Evolutionary conservation across 2,888 invertebrate species (phyloP), one percentile per base, ranked within the genome.

Genomic region (Torymus texanus): DNA sequence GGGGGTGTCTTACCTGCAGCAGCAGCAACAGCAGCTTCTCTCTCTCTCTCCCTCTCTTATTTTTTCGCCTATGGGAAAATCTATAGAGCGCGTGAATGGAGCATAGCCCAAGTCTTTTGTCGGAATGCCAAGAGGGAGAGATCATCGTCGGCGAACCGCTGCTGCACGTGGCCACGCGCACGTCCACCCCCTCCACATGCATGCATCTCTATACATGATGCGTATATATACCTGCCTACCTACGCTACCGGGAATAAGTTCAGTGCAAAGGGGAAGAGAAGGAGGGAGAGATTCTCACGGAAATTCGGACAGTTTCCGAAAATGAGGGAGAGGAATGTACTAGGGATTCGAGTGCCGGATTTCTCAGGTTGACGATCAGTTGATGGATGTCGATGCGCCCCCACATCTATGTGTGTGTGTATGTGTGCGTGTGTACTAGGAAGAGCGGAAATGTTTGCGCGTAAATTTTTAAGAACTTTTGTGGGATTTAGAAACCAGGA

Each of bases 61-160:
- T 79, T 83, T 76, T 67, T 82, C 83, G 84, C 85, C 85, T 86
- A 87, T 87, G 87, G 86, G 88, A 88, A 88, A 87, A 88, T 86
- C 85, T 58, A 74, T 55, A 11, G 16, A 21, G n/a, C 86, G 85
- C 86, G 83, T 77, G 73, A 77, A 71, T 71, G 77, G 61, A 67
- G 83, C 84, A 83, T 85, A 87, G 86, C 86, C 86, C 84, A 85
- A 85, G 87, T 51, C 89, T 87, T 89, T 90, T 90, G 90, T 89
- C 85, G 85, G 16, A 13, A 14, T 16, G 21, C 16, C 29, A 61
- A 51, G 56, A 18, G 11, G 61, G 53, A 62, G 51, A 79, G 74
- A 70, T 71, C 58, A 80, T 80, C 82, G 70, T 72, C 65, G 74
- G 80, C 29, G 65, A 77, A 75, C 75, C 79, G 67, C 68, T 29